Percentiles rank a stretch among this genome's conserved stretches.
These are phyloP conservation scores for Aspidoscelis tigris DNA, from an alignment of 2,113 vertebrate species.

Conservation along the genomic window DNA sequence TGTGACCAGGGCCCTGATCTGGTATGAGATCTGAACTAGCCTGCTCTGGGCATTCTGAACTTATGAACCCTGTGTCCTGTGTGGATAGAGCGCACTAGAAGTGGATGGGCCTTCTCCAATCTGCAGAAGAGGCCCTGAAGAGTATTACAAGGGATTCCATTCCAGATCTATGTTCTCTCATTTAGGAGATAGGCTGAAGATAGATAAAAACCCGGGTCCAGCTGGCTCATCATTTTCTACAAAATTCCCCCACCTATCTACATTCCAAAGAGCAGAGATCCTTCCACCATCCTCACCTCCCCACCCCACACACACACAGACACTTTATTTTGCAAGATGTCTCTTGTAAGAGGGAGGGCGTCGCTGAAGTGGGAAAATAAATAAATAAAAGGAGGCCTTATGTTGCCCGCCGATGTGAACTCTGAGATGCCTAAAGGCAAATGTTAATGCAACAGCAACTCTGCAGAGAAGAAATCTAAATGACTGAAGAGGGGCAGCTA, in stretches of 20 bases:
- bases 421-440: not conserved
- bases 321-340: not conserved
- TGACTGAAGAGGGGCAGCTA: constrained; percentile 35
- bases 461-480: constrained; percentile 34
- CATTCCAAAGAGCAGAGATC: not conserved
- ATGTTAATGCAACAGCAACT: constrained; percentile 15
- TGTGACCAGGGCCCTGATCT: no score
- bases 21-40: no score
- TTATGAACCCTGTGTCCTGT: not conserved
- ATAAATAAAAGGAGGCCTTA: constrained; percentile 31
- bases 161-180: no score
- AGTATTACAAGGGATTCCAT: no score
- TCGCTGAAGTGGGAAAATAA: constrained; percentile 6
- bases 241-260: not conserved
- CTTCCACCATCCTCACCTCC: no score
- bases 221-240: no score
- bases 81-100: no score
- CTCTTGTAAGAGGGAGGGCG: not conserved
- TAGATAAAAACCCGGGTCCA: no score
- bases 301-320: not conserved
- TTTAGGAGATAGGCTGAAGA: no score
- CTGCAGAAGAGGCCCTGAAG: no score
- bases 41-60: no score
- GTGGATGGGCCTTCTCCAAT: not conserved
- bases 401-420: constrained; percentile 4